phyloP scores from a whole-genome alignment of 35 echinoderm and acorn worm genomes.

The Stichopus chloronotus region DNA sequence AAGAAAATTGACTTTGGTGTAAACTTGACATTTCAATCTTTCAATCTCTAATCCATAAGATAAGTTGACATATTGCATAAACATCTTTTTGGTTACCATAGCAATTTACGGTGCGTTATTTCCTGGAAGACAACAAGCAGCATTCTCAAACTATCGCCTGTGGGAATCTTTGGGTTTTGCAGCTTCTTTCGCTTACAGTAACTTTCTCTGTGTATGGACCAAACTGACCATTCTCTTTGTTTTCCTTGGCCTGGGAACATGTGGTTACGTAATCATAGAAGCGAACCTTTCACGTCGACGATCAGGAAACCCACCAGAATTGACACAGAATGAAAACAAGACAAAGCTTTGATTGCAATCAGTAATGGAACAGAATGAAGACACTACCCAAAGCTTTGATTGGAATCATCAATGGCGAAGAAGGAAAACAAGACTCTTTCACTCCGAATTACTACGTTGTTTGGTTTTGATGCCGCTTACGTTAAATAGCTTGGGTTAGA shows the following conservation, averaged over 20 bases:
- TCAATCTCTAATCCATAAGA: too few species aligned
- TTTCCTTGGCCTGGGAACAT: slow-evolving; percentile 63
- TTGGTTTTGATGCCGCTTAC: too few species aligned
- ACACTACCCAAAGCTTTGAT: too few species aligned
- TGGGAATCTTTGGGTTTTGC: slow-evolving; percentile 93
- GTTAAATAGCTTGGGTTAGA: too few species aligned
- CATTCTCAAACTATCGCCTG: slow-evolving; percentile 90
- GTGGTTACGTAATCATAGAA: slow-evolving; percentile 65
- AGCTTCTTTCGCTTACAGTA: slow-evolving; percentile 90
- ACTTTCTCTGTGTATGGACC: slow-evolving; percentile 90
- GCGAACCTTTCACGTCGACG: neutral
- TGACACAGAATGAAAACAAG: neutral
- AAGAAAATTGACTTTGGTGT: too few species aligned
- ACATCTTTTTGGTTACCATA: neutral
- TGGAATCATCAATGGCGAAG: too few species aligned
- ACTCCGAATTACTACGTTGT: too few species aligned
- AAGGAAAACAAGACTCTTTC: too few species aligned
- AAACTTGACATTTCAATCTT: too few species aligned
- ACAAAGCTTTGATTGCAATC: neutral
- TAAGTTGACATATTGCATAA: too few species aligned
- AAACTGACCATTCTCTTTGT: slow-evolving; percentile 79
- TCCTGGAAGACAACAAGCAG: slow-evolving; percentile 61
- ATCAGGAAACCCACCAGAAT: neutral
- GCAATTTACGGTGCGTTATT: slow-evolving; percentile 47
- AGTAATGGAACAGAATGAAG: neutral